These are phyloP conservation scores for Blastobasis lacticolella DNA, from an alignment of 2,888 invertebrate genomes.

Conservation along the genomic window DNA sequence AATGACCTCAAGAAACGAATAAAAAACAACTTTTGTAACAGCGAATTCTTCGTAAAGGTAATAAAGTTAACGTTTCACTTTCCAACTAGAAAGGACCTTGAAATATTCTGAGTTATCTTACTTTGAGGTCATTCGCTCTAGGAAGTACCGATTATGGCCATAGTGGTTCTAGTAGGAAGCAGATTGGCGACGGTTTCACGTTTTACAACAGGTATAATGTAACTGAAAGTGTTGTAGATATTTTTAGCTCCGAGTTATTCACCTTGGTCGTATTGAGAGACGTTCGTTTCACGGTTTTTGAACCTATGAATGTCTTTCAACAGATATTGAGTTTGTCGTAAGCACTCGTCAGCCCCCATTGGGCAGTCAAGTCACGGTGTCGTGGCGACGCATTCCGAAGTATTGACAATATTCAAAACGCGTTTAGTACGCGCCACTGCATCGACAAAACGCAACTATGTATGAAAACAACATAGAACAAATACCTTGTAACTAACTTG, in stretches of 20 bases:
- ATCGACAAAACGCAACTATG: too few relatives aligned
- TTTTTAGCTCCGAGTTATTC: slow-evolving; percentile 24
- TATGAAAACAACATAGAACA: too few relatives aligned
- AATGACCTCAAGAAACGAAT: too few relatives aligned
- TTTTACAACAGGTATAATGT: slow-evolving; percentile 14
- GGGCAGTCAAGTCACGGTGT: slow-evolving; percentile 22
- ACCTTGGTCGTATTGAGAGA: slow-evolving; percentile 23
- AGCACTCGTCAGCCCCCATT: too few relatives aligned
- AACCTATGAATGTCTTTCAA: slow-evolving; percentile 5
- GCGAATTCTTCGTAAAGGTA: slow-evolving; percentile 2
- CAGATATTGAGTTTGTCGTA: too few relatives aligned
- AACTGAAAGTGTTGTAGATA: slow-evolving; percentile 18
- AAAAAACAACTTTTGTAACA: slow-evolving; percentile 29
- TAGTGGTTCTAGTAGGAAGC: slow-evolving; percentile 27
- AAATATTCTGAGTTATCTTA: not conserved
- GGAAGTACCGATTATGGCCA: slow-evolving; percentile 23
- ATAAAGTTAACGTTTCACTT: slow-evolving; percentile 2
- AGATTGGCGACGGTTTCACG: slow-evolving; percentile 22
- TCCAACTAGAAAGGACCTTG: slow-evolving; percentile 10
- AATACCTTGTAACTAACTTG: too few relatives aligned
- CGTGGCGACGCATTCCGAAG: slow-evolving; percentile 17
- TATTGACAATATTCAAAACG: not conserved
- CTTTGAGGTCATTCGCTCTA: slow-evolving; percentile 18
- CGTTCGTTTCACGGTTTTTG: slow-evolving; percentile 24
- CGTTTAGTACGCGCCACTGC: too few relatives aligned